Percentiles rank a stretch among this genome's conserved stretches.
Evolutionary conservation across 1,140 invertebrate species (phyloP).

Genomic region (Latrodectus geometricus): DNA sequence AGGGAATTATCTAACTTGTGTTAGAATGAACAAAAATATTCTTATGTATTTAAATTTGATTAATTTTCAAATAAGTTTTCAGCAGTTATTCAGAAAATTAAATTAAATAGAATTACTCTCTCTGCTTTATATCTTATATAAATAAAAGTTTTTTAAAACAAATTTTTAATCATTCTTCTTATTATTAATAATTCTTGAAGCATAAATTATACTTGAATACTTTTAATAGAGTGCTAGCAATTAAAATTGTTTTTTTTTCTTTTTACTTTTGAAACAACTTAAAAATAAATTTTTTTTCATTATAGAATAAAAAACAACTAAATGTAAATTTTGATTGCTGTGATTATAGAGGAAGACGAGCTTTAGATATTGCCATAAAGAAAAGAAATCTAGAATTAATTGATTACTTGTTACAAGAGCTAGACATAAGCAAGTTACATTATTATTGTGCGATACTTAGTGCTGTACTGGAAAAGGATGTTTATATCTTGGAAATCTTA

Average conservation of each 20-base stretch:
- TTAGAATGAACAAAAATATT: too few species aligned
- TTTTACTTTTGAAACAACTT: not conserved
- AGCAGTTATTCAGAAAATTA: too few species aligned
- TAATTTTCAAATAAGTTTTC: too few species aligned
- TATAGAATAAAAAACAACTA: not conserved
- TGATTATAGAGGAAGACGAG: constrained; percentile 58
- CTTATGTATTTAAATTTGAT: too few species aligned
- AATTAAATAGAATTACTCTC: too few species aligned
- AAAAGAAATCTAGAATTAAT: constrained; percentile 42
- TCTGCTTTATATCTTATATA: too few species aligned
- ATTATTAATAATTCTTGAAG: too few species aligned
- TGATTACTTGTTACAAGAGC: constrained; percentile 33
- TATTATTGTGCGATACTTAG: constrained; percentile 50
- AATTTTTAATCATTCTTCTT: too few species aligned
- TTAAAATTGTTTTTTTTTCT: not conserved
- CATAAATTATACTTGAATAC: too few species aligned
- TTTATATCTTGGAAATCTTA: constrained; percentile 48
- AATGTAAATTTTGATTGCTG: constrained; percentile 54
- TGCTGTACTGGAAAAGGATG: constrained; percentile 58
- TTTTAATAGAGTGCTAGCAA: not conserved
- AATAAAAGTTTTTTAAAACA: too few species aligned
- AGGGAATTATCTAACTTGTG: too few species aligned
- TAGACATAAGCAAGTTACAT: constrained; percentile 41
- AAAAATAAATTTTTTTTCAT: constrained; percentile 7
- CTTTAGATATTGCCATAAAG: constrained; percentile 60